Base-by-base conservation (phyloP, 2,797 vertebrate genomes). In the Glyptemys insculpta region DNA sequence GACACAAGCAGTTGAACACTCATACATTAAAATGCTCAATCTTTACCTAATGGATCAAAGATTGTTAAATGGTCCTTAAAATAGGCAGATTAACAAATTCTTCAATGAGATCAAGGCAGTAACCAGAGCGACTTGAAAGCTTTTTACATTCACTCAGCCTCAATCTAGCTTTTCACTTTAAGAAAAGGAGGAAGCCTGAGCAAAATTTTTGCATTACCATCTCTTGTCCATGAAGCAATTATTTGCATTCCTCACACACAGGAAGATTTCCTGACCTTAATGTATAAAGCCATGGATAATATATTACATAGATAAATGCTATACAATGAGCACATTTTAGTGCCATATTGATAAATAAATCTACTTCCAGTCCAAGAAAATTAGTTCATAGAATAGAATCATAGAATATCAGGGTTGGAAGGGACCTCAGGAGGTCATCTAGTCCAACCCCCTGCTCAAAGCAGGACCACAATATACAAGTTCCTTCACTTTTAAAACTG, bases 31-130 rank as follows among this genome's bases (percentile, higher is more conserved):
- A 94, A 89, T 92, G 44, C 87, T 88, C 65, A 41, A 65, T 92
- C 56, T 68, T 94, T 95, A 90, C 44, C 81, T 41, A 94, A 87
- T 89, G 94, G 90, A 93, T 92, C 85, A 93, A 91, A 92, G 74
- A 80, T 41, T 85, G 59, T 74, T 94, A 93, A 93, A 89, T 90
- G 14, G 57, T 90, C 85, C 37, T 86, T 82, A 89, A 91, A 83
- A 91, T 57, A 65, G 19, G 57, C 31, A 95, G 29, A 92, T 85
- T 88, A 96, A 72, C 25, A 81, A 68, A 82, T 82, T 93, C 56
- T 87, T 97, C 81, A 57, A 76, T 12, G 29, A 92, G 44, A 93
- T 53, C 49, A 86, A 79, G 21, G 29, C 86, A 89, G 31, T 88
- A 62, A 52, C 56, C 81, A 92, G 54, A 80, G 50, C n/a, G 83